Percentiles rank a stretch among this genome's conserved stretches.
Conservation (phyloP, 2,113 vertebrate species). For the Coryphaenoides rupestris region DNA sequence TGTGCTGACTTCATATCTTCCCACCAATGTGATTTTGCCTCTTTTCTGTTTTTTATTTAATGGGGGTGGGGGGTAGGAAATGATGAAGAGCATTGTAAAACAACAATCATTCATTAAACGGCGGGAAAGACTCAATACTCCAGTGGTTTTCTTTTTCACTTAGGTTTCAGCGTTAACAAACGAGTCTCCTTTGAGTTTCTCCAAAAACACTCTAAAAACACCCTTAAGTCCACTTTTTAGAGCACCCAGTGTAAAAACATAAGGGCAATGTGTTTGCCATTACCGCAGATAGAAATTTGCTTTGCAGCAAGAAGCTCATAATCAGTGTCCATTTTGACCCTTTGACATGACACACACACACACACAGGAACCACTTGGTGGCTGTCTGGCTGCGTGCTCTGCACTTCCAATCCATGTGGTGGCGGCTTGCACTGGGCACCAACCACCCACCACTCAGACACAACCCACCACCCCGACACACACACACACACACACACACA, state of each 20-base stretch:
- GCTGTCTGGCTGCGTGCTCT: slow-evolving; percentile 25
- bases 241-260: slow-evolving; percentile 20
- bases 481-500: no score
- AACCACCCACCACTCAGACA: no score
- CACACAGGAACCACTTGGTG: slow-evolving; percentile 47
- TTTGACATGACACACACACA: not conserved
- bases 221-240: slow-evolving; percentile 3
- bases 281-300: slow-evolving; percentile 7
- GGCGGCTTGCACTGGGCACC: slow-evolving; percentile 9
- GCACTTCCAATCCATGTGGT: slow-evolving; percentile 3
- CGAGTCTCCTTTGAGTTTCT: not conserved
- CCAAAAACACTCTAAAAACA: slow-evolving; percentile 21
- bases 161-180: slow-evolving; percentile 15
- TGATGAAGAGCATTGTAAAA: slow-evolving; percentile 23
- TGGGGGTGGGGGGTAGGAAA: slow-evolving; percentile 45
- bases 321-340: slow-evolving; percentile 34
- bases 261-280: slow-evolving; percentile 12
- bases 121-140: slow-evolving; percentile 31
- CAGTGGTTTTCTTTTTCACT: slow-evolving; percentile 53
- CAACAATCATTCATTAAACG: slow-evolving; percentile 23
- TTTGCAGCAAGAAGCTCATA: slow-evolving; percentile 32
- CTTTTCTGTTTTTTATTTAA: no score
- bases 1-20: slow-evolving; percentile 3
- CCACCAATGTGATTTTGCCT: slow-evolving; percentile 32
- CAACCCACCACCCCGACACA: no score